Base-by-base conservation (phyloP, 2,113 vertebrate genomes). In the Rhea pennata region DNA sequence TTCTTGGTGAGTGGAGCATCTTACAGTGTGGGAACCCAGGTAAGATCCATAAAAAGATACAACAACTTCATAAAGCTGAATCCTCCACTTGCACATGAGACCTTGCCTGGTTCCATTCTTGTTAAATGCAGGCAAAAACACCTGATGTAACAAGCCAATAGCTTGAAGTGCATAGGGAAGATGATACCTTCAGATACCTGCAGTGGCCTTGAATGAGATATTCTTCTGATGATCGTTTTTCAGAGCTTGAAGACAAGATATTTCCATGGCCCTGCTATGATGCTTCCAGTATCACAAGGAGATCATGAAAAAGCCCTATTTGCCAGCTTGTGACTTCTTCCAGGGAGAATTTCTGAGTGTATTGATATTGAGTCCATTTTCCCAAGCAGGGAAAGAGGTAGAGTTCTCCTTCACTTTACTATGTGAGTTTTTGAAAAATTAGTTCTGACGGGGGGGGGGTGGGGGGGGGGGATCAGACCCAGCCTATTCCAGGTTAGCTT, bases 221-320 rank as follows among this genome's bases (percentile, higher is more conserved):
- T 42, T 39, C 26, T 53, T n/a, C 5, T 82, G 54, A 24, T 7
- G 36, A 9, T 59, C 0, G 7, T 67, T 77, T 76, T n/a, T 56
- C 10, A 14, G 48, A 72, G 64, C 36, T 0, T 2, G n/a, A 26
- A 6, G n/a, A 9, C 10, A 1, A 3, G 29, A 15, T 7, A 10
- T 72, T 84, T 42, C 73, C 26, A 4, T 40, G 58, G 27, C 62
- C 21, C 48, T 87, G 7, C 6, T 74, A 1, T 14, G 6, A 10
- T 82, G 51, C 27, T 59, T 15, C 39, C 51, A 89, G 8, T 13
- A 61, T 2, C 17, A 29, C 0, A 3, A 73, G 67, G 51, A 33
- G 12, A 81, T 15, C 29, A 39, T 40, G 66, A 62, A 84, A 29
- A 77, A 20, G 7, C 73, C n/a, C 13, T 58, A 26, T 72, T 81